Evolutionary conservation across 2,797 vertebrate species (phyloP), one percentile per base, ranked within the genome.

Genomic region (Hyperoplus lanceolatus): DNA sequence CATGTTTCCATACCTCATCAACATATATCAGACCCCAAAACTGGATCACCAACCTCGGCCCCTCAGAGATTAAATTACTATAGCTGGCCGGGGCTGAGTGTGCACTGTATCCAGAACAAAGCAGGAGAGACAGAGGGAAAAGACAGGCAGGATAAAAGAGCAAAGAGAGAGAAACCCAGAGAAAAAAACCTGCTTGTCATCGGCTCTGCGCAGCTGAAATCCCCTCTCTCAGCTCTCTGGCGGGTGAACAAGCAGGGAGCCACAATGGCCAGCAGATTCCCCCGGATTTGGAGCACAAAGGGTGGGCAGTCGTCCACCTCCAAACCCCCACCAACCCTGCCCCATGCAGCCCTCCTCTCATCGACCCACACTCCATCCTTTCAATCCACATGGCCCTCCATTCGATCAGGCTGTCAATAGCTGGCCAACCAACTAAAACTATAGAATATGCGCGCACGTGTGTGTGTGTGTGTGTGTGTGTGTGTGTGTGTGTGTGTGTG

Each of bases 271-370:
- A 70, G 85, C 82, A 92, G 94, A 95, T 95, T 96, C 91, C 92
- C 90, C 82, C 49, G 95, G 95, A 96, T 96, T 96, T 96, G 92
- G 85, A 92, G 85, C 91, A 96, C 95, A 96, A 96, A 94, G 91
- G 87, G 86, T 90, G 81, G 91, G 92, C 92, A 88, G 86, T 85
- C 73, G 81, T 92, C 89, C 90, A 92, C 88, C 29, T 29, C 29
- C 43, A 62, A 78, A 82, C 64, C 65, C 74, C 82, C 76, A 80
- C 38, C 77, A 74, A 21, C 77, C 68, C 48, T 38, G 73, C 67
- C 64, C 57, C 78, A 86, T 76, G 75, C 68, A 68, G 75, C 83
- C 56, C 66, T 73, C 75, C 42, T 77, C 61, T 54, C 69, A 73
- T 65, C 42, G 3, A 54, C 48, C 60, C 63, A 75, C 38, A 16